These are phyloP conservation scores for Oostethus manadensis DNA, from an alignment of 2,113 vertebrate genomes.

Conservation along the genomic window DNA sequence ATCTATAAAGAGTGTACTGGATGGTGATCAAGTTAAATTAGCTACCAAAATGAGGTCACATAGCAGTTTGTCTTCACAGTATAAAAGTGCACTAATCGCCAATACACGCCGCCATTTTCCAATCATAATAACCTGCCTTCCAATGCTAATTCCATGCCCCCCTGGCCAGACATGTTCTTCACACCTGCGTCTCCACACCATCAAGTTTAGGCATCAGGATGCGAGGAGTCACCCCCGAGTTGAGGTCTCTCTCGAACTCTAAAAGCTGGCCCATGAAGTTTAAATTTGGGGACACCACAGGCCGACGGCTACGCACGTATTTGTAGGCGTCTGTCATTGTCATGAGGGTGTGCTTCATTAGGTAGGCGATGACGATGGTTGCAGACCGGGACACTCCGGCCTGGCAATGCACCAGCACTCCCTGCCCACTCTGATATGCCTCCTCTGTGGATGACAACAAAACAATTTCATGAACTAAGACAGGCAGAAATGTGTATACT, in stretches of 20 bases:
- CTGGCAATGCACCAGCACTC: constrained; percentile 82
- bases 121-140: not conserved
- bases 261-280: constrained; percentile 85
- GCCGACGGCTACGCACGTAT: constrained; percentile 77
- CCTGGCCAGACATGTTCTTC: constrained; percentile 21
- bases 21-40: constrained; percentile 43
- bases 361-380: constrained; percentile 81
- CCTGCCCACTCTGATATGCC: constrained; percentile 78
- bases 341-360: constrained; percentile 87
- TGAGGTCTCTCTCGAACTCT: constrained; percentile 82
- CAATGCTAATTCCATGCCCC: not conserved
- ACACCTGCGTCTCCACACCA: constrained; percentile 81
- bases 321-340: constrained; percentile 84
- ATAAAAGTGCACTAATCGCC: constrained; percentile 52
- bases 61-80: constrained; percentile 53
- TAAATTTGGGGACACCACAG: constrained; percentile 80
- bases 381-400: constrained; percentile 82
- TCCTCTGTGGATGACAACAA: constrained; percentile 70
- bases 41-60: constrained; percentile 33
- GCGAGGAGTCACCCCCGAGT: constrained; percentile 79
- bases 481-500: not conserved
- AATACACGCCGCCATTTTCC: constrained; percentile 14
- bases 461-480: not conserved
- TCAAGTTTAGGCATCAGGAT: constrained; percentile 79
- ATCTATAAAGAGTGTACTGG: constrained; percentile 47